These are phyloP conservation scores for Philopedon plagiatum DNA, from an alignment of 2,888 invertebrate genomes.

Conservation along the genomic window DNA sequence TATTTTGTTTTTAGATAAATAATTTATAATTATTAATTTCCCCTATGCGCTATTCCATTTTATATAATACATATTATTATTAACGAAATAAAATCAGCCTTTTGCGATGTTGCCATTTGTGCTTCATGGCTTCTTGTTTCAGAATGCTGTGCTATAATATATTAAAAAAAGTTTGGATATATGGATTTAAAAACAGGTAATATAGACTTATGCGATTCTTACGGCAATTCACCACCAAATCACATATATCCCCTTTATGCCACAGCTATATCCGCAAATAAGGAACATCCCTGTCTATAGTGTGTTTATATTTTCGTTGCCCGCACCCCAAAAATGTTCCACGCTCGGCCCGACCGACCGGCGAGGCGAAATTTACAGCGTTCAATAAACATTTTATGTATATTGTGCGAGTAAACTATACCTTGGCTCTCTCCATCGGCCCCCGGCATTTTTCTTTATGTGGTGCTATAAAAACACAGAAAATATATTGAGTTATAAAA, in stretches of 20 bases:
- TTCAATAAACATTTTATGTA: slow-evolving; percentile 44
- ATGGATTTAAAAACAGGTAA: no score
- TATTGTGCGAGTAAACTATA: slow-evolving; percentile 8
- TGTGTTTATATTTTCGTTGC: slow-evolving; percentile 20
- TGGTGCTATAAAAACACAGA: slow-evolving; percentile 9
- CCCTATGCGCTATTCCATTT: no score
- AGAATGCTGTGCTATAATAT: no score
- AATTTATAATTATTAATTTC: no score
- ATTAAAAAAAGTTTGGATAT: no score
- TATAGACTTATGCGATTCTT: no score
- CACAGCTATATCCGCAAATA: background rate
- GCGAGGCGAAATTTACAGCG: slow-evolving; percentile 35
- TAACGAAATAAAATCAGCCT: no score
- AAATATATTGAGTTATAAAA: slow-evolving; percentile 38
- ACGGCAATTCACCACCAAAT: no score
- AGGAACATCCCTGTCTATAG: background rate
- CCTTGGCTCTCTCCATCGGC: background rate
- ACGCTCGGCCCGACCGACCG: slow-evolving; percentile 3
- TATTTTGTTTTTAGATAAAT: no score
- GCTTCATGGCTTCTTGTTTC: no score
- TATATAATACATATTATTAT: no score
- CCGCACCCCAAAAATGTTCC: slow-evolving; percentile 12
- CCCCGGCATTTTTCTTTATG: slow-evolving; percentile 8
- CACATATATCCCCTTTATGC: background rate
- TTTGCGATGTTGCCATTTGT: no score